phyloP scores from a whole-genome alignment of 2,113 vertebrate species.

The Tyrannus savana region DNA sequence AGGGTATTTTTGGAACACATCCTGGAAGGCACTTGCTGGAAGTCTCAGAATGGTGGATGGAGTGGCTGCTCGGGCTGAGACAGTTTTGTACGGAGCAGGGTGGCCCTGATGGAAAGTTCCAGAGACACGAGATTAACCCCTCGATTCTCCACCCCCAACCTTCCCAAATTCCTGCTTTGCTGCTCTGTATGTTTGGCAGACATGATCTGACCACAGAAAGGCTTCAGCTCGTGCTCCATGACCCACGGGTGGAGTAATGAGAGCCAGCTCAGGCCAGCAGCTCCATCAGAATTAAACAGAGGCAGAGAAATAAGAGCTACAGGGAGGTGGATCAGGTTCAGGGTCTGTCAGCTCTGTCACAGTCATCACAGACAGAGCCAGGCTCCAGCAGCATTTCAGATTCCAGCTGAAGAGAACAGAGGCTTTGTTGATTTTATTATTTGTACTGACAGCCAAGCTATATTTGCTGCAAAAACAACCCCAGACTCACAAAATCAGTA shows the following conservation, averaged over 20 bases:
- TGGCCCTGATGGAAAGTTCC: constrained; percentile 78
- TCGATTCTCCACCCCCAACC: background rate
- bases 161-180: background rate
- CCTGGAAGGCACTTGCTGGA: constrained; percentile 87
- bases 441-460: background rate
- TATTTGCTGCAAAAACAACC: background rate
- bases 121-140: background rate
- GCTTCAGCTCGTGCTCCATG: background rate
- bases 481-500: background rate
- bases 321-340: background rate
- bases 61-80: constrained; percentile 84
- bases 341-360: background rate
- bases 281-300: background rate
- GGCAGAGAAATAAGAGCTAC: background rate
- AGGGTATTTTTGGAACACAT: constrained; percentile 91
- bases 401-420: background rate
- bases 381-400: background rate
- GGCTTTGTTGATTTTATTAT: background rate
- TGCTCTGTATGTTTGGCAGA: background rate
- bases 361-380: background rate
- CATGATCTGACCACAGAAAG: background rate
- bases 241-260: background rate
- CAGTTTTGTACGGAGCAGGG: constrained; percentile 89
- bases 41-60: constrained; percentile 85
- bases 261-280: background rate